Conservation (phyloP, 2,888 invertebrate species). For the Nemotelus pantherinus region DNA sequence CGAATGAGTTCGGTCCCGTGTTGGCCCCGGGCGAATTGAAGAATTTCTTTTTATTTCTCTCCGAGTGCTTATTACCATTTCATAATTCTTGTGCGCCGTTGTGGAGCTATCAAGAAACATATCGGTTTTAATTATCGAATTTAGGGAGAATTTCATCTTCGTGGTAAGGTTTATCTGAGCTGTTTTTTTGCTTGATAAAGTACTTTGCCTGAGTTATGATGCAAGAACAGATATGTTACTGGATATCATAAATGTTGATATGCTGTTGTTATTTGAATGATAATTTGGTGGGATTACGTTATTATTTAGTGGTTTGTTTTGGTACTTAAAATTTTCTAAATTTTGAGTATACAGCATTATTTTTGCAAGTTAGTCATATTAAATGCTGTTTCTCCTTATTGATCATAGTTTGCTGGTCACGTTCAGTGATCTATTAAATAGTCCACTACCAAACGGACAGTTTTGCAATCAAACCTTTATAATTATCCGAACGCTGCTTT, state of each 20-base stretch:
- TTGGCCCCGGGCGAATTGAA: slow-evolving; percentile 34
- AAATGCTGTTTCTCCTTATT: too few species aligned
- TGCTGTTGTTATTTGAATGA: slow-evolving; percentile 34
- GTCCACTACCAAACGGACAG: too few species aligned
- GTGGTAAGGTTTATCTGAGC: slow-evolving; percentile 3
- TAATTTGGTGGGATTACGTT: slow-evolving; percentile 36
- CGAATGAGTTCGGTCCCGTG: background rate
- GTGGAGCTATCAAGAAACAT: slow-evolving; percentile 38
- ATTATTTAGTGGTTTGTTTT: slow-evolving; percentile 36
- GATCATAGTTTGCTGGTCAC: too few species aligned
- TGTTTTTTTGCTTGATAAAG: slow-evolving; percentile 18
- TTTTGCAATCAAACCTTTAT: too few species aligned
- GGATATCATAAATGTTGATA: background rate
- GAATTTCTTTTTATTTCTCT: slow-evolving; percentile 18
- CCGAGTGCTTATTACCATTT: slow-evolving; percentile 28
- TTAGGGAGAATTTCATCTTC: slow-evolving; percentile 44
- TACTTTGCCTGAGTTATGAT: slow-evolving; percentile 40
- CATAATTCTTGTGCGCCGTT: slow-evolving; percentile 33
- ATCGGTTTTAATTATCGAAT: slow-evolving; percentile 46
- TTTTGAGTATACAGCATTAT: too few species aligned
- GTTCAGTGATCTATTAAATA: too few species aligned
- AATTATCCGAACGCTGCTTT: too few species aligned
- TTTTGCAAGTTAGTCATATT: too few species aligned
- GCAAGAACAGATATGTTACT: background rate
- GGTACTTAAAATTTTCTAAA: slow-evolving; percentile 30